Conservation (phyloP, 2,113 vertebrate genomes). For the Amazona vittata region DNA sequence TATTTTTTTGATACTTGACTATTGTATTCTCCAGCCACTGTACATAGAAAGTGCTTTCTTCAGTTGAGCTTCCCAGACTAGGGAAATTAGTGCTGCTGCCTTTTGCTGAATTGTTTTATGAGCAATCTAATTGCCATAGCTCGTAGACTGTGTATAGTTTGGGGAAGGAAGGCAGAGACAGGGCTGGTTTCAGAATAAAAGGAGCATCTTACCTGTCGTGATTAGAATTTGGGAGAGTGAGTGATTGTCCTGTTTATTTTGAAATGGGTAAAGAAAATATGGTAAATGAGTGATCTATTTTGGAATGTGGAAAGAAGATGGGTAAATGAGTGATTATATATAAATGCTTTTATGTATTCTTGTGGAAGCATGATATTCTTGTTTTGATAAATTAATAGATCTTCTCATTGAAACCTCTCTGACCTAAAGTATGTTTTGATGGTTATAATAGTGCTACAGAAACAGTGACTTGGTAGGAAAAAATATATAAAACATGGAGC, state of each 20-base stretch:
- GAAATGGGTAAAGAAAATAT: neutral
- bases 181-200: neutral
- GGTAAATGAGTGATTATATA: neutral
- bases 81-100: neutral
- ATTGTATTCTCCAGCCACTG: neutral
- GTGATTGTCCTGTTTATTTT: neutral
- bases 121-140: neutral
- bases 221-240: neutral
- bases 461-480: neutral
- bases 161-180: neutral
- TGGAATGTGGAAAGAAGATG: neutral
- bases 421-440: neutral
- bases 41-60: neutral
- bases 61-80: neutral
- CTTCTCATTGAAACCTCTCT: neutral
- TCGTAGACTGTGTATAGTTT: rapidly evolving
- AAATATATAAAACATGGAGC: neutral
- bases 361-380: neutral
- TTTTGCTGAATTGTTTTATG: neutral
- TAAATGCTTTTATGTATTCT: neutral
- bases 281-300: neutral
- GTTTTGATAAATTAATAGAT: neutral
- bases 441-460: neutral
- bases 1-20: conserved; percentile 4
- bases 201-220: neutral